A percentile compares a stretch with the other conserved stretches of the same genome.
phyloP scores from a whole-genome alignment of 2,888 invertebrate genomes.

The Sminthurides aquaticus region DNA sequence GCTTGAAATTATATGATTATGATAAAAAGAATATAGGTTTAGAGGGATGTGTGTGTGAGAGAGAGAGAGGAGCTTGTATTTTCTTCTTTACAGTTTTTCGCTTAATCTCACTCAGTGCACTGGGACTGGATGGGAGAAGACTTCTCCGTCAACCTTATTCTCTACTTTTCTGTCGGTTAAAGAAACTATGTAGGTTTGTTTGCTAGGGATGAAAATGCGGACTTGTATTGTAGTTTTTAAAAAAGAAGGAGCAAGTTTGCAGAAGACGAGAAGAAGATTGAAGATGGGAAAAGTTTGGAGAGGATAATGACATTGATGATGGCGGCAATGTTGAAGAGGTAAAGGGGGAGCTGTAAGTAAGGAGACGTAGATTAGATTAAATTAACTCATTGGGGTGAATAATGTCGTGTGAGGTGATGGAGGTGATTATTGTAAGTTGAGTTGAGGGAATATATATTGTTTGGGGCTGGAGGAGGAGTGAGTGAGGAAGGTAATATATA shows the following conservation, averaged over 20 bases:
- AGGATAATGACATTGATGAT: background rate
- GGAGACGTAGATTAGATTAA: slow-evolving; percentile 5
- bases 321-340: background rate
- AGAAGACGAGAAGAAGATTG: no score
- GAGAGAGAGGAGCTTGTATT: background rate
- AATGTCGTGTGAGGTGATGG: slow-evolving; percentile 11
- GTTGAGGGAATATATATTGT: background rate
- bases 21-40: background rate
- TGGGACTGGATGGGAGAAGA: no score
- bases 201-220: no score
- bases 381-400: slow-evolving; percentile 23
- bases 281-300: background rate
- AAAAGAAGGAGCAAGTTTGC: background rate
- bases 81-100: no score
- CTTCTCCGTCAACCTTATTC: no score
- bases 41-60: background rate
- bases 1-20: background rate
- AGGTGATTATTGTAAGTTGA: background rate
- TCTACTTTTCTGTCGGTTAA: no score
- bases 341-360: background rate
- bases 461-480: background rate
- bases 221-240: no score
- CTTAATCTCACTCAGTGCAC: no score
- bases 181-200: no score
- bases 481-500: background rate